These are phyloP conservation scores for Tetranychus cinnabarinus DNA, from an alignment of 1,140 invertebrate species.

Conservation along the genomic window DNA sequence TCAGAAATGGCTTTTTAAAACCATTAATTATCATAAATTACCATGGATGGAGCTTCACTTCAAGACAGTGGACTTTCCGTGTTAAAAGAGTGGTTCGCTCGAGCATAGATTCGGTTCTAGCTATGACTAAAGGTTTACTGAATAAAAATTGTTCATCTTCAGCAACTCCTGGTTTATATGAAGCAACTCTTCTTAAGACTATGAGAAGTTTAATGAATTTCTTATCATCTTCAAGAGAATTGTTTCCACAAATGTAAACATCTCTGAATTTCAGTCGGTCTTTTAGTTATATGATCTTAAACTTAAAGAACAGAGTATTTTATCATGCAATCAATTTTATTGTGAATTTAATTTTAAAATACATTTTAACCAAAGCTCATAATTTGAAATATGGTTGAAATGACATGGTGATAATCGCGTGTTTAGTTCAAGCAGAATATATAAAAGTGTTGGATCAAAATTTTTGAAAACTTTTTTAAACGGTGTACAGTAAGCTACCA, in stretches of 20 bases:
- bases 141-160: slow-evolving; percentile 85
- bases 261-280: slow-evolving; percentile 77
- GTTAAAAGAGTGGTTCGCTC: background rate
- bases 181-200: slow-evolving; percentile 3
- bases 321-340: no score
- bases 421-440: no score
- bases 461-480: no score
- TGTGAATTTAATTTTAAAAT: no score
- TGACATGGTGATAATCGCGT: no score
- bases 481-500: no score
- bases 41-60: background rate
- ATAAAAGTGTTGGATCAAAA: no score
- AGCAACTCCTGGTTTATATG: slow-evolving; percentile 37
- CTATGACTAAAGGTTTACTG: slow-evolving; percentile 36
- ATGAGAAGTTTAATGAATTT: slow-evolving; percentile 43
- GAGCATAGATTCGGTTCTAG: slow-evolving; percentile 28
- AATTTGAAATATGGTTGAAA: no score
- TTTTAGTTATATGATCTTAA: slow-evolving; percentile 65
- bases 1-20: no score
- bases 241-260: slow-evolving; percentile 74
- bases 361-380: no score
- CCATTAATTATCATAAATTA: no score
- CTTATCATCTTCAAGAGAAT: slow-evolving; percentile 68
- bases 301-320: slow-evolving; percentile 73
- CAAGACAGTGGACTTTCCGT: background rate